phyloP scores from a whole-genome alignment of 2,888 invertebrate species.

The Onchidella celtica region DNA sequence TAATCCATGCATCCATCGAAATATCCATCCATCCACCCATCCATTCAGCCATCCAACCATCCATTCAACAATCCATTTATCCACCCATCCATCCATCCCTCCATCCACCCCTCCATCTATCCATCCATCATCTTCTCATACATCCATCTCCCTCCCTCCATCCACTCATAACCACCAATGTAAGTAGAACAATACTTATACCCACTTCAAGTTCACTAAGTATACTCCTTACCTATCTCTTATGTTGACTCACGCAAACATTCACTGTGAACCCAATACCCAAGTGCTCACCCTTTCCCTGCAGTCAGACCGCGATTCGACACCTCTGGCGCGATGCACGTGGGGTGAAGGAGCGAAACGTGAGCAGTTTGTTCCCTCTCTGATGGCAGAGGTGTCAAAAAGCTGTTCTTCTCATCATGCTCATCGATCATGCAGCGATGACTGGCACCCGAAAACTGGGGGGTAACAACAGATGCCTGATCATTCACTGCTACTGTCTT shows the following conservation, averaged over 20 bases:
- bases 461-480: slow-evolving; percentile 4
- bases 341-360: slow-evolving; percentile 13
- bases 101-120: too few relatives aligned
- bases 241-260: too few relatives aligned
- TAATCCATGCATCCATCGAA: too few relatives aligned
- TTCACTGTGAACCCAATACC: too few relatives aligned
- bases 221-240: too few relatives aligned
- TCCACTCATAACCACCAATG: not conserved
- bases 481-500: slow-evolving; percentile 24
- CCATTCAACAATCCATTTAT: too few relatives aligned
- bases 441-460: slow-evolving; percentile 10
- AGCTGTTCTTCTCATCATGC: slow-evolving; percentile 30
- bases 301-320: not conserved
- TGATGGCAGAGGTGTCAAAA: slow-evolving; percentile 37
- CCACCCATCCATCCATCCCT: too few relatives aligned
- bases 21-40: too few relatives aligned
- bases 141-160: not conserved
- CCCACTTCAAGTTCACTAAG: not conserved
- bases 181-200: not conserved
- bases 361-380: slow-evolving; percentile 18
- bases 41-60: too few relatives aligned
- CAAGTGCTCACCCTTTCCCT: too few relatives aligned
- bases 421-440: slow-evolving; percentile 30
- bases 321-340: slow-evolving; percentile 27
- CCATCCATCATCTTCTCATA: too few relatives aligned